These are phyloP conservation scores for Rostratula benghalensis DNA, from an alignment of 2,113 vertebrate genomes.

Conservation along the genomic window DNA sequence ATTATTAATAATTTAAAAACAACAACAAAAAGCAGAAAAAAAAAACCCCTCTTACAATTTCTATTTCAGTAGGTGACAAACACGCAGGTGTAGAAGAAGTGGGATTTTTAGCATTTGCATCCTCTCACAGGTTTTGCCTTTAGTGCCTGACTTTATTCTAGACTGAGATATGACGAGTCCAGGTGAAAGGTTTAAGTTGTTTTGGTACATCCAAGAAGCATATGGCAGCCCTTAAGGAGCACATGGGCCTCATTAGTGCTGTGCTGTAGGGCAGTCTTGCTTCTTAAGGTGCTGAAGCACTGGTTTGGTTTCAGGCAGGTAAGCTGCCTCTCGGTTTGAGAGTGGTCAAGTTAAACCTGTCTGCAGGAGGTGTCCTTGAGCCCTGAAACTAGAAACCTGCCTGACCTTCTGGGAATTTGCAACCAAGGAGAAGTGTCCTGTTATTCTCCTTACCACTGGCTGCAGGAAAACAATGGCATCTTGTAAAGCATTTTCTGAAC, in stretches of 20 bases:
- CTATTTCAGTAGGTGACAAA: neutral
- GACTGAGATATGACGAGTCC: neutral
- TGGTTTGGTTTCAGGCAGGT: neutral
- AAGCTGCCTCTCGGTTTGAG: neutral
- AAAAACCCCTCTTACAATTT: neutral
- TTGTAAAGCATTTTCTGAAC: neutral
- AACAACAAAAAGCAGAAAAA: neutral
- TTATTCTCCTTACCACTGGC: neutral
- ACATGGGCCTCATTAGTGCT: accelerated
- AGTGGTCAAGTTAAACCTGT: neutral
- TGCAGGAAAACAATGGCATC: neutral
- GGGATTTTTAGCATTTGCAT: neutral
- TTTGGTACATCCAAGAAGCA: accelerated
- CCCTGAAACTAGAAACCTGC: neutral
- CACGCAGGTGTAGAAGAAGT: neutral
- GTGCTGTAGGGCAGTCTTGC: neutral
- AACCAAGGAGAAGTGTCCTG: neutral
- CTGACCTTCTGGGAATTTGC: neutral
- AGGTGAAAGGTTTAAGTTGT: neutral
- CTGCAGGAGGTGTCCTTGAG: neutral
- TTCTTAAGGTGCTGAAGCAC: neutral
- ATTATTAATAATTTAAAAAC: neutral
- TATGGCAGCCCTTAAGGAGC: accelerated
- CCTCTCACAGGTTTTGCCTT: neutral
- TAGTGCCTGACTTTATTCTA: neutral